These are phyloP conservation scores for Caranx ignobilis DNA, from an alignment of 2,113 vertebrate species.

Conservation along the genomic window DNA sequence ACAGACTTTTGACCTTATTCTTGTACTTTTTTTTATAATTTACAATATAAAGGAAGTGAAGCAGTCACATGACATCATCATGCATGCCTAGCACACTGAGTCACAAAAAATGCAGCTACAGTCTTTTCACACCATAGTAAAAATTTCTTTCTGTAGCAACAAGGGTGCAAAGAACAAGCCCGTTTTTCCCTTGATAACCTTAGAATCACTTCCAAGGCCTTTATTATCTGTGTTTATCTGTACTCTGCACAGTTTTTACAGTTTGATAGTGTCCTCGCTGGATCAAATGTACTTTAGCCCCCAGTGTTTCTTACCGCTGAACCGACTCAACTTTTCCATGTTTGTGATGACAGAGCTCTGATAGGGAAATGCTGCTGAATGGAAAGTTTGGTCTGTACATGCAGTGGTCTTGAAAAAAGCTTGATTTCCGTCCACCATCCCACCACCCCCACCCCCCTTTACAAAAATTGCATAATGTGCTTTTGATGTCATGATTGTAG, in stretches of 20 bases:
- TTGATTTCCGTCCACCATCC: slow-evolving; percentile 67
- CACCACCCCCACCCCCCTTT: slow-evolving; percentile 25
- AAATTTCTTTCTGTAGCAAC: neutral
- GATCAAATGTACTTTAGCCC: slow-evolving; percentile 33
- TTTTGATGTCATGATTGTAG: slow-evolving; percentile 76
- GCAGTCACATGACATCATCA: neutral
- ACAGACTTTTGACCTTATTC: too few species aligned
- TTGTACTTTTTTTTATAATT: neutral
- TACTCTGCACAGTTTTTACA: slow-evolving; percentile 18
- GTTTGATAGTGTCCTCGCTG: slow-evolving; percentile 14
- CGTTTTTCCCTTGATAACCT: neutral
- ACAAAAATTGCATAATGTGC: slow-evolving; percentile 77
- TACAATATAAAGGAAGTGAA: neutral
- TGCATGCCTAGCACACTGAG: neutral
- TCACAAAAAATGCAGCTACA: slow-evolving; percentile 12
- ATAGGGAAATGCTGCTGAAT: slow-evolving; percentile 67
- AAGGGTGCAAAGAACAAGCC: neutral
- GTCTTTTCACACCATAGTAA: slow-evolving; percentile 11
- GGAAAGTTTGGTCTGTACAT: slow-evolving; percentile 73
- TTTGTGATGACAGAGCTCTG: slow-evolving; percentile 56
- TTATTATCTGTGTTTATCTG: slow-evolving; percentile 1
- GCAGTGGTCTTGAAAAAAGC: slow-evolving; percentile 70
- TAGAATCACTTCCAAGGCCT: neutral
- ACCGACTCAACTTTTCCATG: slow-evolving; percentile 64
- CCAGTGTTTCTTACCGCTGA: slow-evolving; percentile 41